Evolutionary conservation across 2,797 vertebrate genomes (phyloP).

Genomic region (Menidia menidia): DNA sequence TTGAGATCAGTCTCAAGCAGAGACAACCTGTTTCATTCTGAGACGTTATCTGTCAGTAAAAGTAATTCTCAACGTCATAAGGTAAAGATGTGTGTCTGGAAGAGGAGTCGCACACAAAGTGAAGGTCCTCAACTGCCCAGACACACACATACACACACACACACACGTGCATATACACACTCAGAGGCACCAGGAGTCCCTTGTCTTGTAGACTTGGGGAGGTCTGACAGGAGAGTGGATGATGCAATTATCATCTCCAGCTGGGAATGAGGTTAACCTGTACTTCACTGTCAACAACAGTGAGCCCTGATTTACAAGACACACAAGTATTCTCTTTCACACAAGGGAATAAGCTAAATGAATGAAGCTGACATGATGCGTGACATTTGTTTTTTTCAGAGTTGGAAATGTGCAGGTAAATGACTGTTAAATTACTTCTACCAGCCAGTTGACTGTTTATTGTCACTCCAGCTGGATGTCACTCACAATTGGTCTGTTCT

Average conservation of each 20-base stretch:
- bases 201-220: conserved; percentile 38
- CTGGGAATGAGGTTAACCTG: conserved; percentile 73
- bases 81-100: conserved; percentile 11
- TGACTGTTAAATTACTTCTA: background rate
- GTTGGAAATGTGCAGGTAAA: conserved; percentile 18
- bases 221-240: conserved; percentile 52
- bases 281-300: conserved; percentile 52
- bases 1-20: conserved; percentile 52
- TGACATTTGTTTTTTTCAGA: background rate
- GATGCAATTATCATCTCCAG: conserved; percentile 69
- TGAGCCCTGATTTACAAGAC: conserved; percentile 22
- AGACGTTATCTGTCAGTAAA: conserved; percentile 23
- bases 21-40: conserved; percentile 40
- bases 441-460: background rate
- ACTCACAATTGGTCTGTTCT: background rate
- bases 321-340: background rate
- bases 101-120: background rate
- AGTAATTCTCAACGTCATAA: conserved; percentile 4
- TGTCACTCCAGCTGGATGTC: background rate
- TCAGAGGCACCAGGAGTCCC: conserved; percentile 21
- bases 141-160: conserved; percentile 8
- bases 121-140: background rate
- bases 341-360: conserved; percentile 3
- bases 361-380: background rate
- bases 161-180: background rate